Conservation (phyloP, 2,113 vertebrate species). For the Sarotherodon lohbergeri region DNA sequence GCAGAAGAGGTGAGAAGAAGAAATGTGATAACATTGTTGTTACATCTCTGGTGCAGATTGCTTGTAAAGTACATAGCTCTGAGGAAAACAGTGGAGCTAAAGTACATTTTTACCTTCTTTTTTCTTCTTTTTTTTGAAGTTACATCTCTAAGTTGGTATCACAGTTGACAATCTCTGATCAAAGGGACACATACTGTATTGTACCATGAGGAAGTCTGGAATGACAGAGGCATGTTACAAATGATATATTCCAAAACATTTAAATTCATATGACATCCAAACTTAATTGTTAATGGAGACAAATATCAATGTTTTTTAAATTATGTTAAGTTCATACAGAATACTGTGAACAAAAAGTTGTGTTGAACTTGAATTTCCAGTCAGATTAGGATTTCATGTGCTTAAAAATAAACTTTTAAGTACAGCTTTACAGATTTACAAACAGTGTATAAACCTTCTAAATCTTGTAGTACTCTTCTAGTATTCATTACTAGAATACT, state of each 20-base stretch:
- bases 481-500: not conserved
- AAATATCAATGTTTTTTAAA: not conserved
- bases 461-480: not conserved
- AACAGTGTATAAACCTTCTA: not conserved
- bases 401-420: not conserved
- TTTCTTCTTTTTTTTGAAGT: not conserved
- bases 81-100: not conserved
- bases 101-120: not conserved
- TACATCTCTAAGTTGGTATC: not conserved
- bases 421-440: not conserved
- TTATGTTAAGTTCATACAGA: not conserved
- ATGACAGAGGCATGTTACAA: not conserved
- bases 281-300: not conserved
- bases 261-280: not conserved
- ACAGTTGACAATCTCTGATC: not conserved
- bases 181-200: not conserved
- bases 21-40: slow-evolving; percentile 5
- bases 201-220: not conserved
- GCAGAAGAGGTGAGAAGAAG: slow-evolving; percentile 23
- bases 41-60: not conserved
- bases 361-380: not conserved
- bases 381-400: not conserved
- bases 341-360: not conserved
- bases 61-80: not conserved
- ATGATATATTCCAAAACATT: not conserved